These are phyloP conservation scores for Neocloeon triangulifer DNA, from an alignment of 1,140 invertebrate species.

Conservation along the genomic window DNA sequence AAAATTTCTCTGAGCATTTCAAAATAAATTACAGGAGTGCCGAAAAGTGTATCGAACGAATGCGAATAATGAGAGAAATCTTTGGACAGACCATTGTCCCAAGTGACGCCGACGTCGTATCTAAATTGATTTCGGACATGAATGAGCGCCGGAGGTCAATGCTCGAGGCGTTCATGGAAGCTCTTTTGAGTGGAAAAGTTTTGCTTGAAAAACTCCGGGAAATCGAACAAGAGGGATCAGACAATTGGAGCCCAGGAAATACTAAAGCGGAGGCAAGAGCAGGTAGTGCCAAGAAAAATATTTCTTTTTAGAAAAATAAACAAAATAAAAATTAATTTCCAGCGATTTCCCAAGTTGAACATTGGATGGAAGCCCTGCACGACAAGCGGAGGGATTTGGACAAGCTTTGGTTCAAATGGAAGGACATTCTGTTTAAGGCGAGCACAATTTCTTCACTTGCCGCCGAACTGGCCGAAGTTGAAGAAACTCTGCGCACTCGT, in stretches of 20 bases:
- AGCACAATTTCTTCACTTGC: conserved; percentile 48
- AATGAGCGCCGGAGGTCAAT: conserved; percentile 40
- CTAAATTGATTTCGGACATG: conserved; percentile 33
- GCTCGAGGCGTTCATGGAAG: conserved; percentile 49
- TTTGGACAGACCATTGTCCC: conserved; percentile 28
- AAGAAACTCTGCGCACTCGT: conserved; percentile 31
- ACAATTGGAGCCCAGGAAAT: conserved; percentile 49
- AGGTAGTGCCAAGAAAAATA: conserved; percentile 17
- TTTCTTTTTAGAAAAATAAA: background rate
- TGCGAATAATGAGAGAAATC: conserved; percentile 32
- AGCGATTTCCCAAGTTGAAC: conserved; percentile 45
- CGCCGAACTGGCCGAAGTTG: conserved; percentile 42
- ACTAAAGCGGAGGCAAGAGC: conserved; percentile 35
- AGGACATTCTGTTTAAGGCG: conserved; percentile 46
- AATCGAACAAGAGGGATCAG: conserved; percentile 35
- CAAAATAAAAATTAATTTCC: background rate
- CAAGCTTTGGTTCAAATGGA: conserved; percentile 40
- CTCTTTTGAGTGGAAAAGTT: conserved; percentile 54
- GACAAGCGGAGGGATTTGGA: conserved; percentile 50
- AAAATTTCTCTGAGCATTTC: conserved; percentile 1
- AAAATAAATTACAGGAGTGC: conserved; percentile 26
- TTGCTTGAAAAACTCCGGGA: conserved; percentile 44
- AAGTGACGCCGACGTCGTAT: conserved; percentile 39
- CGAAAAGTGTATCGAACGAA: conserved; percentile 39
- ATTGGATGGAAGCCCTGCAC: conserved; percentile 53